Evolutionary conservation across 2,797 vertebrate genomes (phyloP).

Genomic region (Yasuhikotakia modesta): DNA sequence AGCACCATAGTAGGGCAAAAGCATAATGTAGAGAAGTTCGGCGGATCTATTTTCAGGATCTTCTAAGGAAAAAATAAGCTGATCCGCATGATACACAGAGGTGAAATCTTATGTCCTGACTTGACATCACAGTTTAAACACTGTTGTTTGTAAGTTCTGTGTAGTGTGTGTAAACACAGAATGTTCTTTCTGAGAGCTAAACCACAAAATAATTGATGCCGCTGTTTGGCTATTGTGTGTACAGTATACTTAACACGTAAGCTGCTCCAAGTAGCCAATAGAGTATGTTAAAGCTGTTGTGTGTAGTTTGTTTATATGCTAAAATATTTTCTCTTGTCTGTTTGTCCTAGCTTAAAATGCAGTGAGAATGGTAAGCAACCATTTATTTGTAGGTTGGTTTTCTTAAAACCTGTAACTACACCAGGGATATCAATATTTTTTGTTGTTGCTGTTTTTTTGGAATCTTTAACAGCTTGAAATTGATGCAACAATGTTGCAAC

Average conservation of each 20-base stretch:
- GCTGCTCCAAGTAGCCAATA: no score
- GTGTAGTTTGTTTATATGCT: no score
- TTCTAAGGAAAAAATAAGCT: slow-evolving; percentile 11
- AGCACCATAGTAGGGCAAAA: not conserved
- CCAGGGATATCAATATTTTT: not conserved
- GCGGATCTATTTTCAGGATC: slow-evolving; percentile 8
- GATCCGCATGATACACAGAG: slow-evolving; percentile 3
- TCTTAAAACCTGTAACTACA: not conserved
- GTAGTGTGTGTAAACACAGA: slow-evolving; percentile 17
- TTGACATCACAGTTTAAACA: slow-evolving; percentile 24
- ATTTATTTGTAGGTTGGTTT: not conserved
- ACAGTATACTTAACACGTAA: no score
- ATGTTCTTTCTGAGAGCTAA: not conserved
- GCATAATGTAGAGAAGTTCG: not conserved
- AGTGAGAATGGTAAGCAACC: no score
- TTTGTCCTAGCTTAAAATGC: no score
- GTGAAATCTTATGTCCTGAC: not conserved
- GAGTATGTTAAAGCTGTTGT: no score
- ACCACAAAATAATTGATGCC: not conserved
- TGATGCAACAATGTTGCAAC: not conserved
- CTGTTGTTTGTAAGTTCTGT: slow-evolving; percentile 30
- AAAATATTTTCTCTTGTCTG: no score
- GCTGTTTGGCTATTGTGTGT: not conserved
- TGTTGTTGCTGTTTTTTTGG: not conserved
- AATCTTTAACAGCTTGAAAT: not conserved